phyloP scores from a whole-genome alignment of 1,140 invertebrate species.

The Lasioglossum baleicum region DNA sequence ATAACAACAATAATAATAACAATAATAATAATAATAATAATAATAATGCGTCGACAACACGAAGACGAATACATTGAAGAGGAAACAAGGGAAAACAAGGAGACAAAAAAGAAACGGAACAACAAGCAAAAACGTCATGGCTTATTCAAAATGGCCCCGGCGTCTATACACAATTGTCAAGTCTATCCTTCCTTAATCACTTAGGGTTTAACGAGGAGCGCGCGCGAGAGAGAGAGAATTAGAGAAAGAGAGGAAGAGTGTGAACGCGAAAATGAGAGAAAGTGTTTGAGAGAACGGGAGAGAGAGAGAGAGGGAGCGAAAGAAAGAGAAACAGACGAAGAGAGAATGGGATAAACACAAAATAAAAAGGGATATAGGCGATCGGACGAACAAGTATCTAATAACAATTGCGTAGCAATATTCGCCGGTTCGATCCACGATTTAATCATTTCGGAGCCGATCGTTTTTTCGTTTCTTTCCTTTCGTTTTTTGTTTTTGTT shows the following conservation, averaged over 20 bases:
- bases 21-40: slow-evolving; percentile 46
- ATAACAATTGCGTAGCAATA: background rate
- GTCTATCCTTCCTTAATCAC: slow-evolving; percentile 43
- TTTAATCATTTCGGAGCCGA: slow-evolving; percentile 17
- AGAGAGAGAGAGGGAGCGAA: slow-evolving; percentile 10
- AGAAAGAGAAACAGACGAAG: background rate
- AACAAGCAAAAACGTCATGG: too few relatives aligned
- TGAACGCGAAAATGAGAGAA: too few relatives aligned
- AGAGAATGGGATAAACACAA: too few relatives aligned
- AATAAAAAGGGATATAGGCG: background rate
- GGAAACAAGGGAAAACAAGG: too few relatives aligned
- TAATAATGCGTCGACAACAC: slow-evolving; percentile 25
- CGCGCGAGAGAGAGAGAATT: background rate
- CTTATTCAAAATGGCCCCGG: too few relatives aligned
- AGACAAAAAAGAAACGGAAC: too few relatives aligned
- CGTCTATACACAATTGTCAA: slow-evolving; percentile 18
- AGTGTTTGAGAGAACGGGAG: background rate
- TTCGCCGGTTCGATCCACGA: slow-evolving; percentile 17
- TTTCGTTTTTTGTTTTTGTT: slow-evolving; percentile 12
- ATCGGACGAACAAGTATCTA: background rate
- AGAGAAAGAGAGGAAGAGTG: background rate
- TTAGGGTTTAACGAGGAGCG: slow-evolving; percentile 22
- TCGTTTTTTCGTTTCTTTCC: background rate
- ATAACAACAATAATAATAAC: slow-evolving; percentile 39
- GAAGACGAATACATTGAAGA: slow-evolving; percentile 1